A percentile compares a stretch with the other conserved stretches of the same genome.
phyloP scores from a whole-genome alignment of 2,797 vertebrate species.

The Euphonia xanthogaster region DNA sequence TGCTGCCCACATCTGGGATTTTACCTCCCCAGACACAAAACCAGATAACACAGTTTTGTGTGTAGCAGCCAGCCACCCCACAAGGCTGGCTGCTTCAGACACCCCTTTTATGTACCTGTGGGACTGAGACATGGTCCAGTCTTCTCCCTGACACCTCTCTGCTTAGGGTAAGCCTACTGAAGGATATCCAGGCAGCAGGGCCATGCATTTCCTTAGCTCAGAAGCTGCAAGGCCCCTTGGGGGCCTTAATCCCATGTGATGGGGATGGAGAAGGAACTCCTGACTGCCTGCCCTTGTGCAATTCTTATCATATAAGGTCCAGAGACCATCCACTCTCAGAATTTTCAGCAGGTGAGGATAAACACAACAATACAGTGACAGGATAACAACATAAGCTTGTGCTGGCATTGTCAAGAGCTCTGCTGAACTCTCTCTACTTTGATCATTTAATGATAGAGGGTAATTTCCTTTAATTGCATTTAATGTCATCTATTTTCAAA shows the following conservation, averaged over 20 bases:
- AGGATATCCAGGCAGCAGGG: neutral
- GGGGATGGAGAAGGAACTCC: neutral
- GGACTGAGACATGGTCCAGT: neutral
- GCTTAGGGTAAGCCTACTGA: neutral
- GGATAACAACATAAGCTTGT: neutral
- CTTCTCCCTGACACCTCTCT: neutral
- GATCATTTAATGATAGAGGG: neutral
- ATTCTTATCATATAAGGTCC: neutral
- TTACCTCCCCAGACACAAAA: neutral
- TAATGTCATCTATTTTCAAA: neutral
- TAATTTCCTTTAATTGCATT: neutral
- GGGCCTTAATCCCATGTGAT: neutral
- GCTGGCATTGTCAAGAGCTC: neutral
- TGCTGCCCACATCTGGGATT: neutral
- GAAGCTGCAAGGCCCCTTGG: neutral
- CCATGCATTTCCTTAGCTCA: neutral
- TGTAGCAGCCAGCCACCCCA: neutral
- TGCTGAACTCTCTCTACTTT: neutral
- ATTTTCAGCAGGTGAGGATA: neutral
- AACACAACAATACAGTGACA: rapidly evolving
- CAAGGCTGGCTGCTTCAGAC: neutral
- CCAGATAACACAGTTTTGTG: neutral
- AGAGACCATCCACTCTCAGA: neutral
- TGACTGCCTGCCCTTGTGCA: neutral
- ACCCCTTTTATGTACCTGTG: neutral